phyloP scores from a whole-genome alignment of 2,888 invertebrate genomes.

The Tetragonisca angustula region DNA sequence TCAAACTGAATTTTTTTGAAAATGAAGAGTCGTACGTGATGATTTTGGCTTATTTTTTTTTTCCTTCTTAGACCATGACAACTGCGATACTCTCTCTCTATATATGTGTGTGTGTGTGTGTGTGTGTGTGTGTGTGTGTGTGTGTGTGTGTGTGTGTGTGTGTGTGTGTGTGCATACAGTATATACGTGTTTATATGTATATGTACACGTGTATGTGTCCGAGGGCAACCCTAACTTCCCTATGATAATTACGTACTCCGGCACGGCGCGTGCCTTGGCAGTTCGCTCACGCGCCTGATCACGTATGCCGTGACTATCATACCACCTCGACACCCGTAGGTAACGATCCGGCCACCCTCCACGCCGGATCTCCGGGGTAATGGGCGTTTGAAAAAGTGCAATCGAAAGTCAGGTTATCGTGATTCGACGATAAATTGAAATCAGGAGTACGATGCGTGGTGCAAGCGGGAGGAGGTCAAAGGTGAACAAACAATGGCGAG shows the following conservation, averaged over 20 bases:
- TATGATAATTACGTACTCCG: constrained; percentile 81
- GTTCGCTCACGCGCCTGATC: constrained; percentile 76
- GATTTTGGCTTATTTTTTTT: no score
- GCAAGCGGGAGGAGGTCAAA: background rate
- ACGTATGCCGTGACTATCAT: constrained; percentile 79
- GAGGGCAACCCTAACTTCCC: constrained; percentile 71
- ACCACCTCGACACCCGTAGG: constrained; percentile 72
- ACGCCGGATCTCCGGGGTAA: constrained; percentile 40
- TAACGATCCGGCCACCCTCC: constrained; percentile 60
- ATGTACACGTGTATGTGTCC: constrained; percentile 18
- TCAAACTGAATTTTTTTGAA: no score
- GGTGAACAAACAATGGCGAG: background rate
- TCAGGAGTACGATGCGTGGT: background rate
- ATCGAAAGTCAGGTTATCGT: constrained; percentile 59
- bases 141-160: background rate
- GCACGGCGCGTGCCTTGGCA: constrained; percentile 80
- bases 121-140: no score
- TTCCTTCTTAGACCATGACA: no score
- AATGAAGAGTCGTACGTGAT: no score
- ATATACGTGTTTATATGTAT: background rate
- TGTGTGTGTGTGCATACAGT: no score
- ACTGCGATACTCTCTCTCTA: no score
- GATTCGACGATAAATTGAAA: constrained; percentile 38
- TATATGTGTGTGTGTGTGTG: no score
- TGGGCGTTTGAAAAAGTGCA: constrained; percentile 44